Evolutionary conservation across 2,888 invertebrate species (phyloP).

Genomic region (Dryomyza anilis): DNA sequence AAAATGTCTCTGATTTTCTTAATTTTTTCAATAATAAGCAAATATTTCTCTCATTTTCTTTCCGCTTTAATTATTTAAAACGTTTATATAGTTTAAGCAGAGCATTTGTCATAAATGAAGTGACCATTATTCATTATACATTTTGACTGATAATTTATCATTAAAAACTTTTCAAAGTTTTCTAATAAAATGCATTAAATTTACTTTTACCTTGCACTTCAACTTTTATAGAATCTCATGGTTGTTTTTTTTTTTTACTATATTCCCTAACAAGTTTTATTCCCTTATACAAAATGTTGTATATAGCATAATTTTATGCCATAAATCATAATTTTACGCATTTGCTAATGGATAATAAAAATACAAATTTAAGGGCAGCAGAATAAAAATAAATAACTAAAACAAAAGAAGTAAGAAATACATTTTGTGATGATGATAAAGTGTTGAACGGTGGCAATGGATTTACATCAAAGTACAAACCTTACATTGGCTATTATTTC

Average conservation of each 20-base stretch:
- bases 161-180: not conserved
- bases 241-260: not conserved
- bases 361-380: too few species aligned
- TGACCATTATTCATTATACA: not conserved
- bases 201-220: not conserved
- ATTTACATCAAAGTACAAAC: too few species aligned
- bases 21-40: too few species aligned
- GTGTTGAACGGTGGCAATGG: not conserved
- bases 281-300: not conserved
- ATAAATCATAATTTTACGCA: not conserved
- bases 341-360: not conserved
- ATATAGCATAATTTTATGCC: too few species aligned
- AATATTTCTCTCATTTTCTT: too few species aligned
- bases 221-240: not conserved
- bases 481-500: too few species aligned
- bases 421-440: not conserved
- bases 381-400: too few species aligned
- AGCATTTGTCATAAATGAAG: not conserved
- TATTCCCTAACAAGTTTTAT: not conserved
- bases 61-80: too few species aligned
- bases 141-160: not conserved
- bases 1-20: too few species aligned
- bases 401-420: not conserved
- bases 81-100: too few species aligned
- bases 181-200: not conserved